Base-by-base conservation (phyloP, 1,140 invertebrate species). In the Cotesia typhae region DNA sequence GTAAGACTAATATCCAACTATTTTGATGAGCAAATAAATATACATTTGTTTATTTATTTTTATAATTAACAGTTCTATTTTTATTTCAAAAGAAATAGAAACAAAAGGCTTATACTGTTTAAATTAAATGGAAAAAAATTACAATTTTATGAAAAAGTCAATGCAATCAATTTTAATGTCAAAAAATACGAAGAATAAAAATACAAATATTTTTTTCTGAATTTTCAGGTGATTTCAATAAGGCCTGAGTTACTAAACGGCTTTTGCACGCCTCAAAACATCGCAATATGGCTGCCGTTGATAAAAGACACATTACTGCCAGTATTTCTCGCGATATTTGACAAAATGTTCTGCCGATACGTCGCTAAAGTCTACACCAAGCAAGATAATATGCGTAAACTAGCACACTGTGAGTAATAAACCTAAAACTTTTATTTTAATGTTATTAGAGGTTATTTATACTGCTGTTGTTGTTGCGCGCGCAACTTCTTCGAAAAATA, bases 301-400 rank as follows among this genome's bases (percentile, higher is more conserved):
- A 73, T 87, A 3, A 86, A 89, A 69, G 88, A 87, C 10, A 84
- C 84, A 1, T 76, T 89, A 7, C 81, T 89, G 12, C 88, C 88
- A 0, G 78, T 88, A 0, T 83, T 88, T 35, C 78, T 89, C 9
- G 85, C 86, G 0, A 78, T 89, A 66, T 85, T 87, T 72, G 88
- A 89, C 78, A 85, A 85, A 72, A 87, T 87, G 81, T 89, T 89
- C 74, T 82, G 83, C 12, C 79, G 81, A 4, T 87, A 88, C 77
- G 84, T 88, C 4, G 84, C 85, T 28, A 84, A 84, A 76, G 81
- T 88, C 14, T 86, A 88, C 79, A 84, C 85, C 28, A 85, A 84
- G 59, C 83, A 84, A 73, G 81, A 84, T 66, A 75, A 79, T 57
- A 65, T 83, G 63, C 77, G 79, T 6, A 78, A 81, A 72, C 37